Conservation (phyloP, 2,888 invertebrate species). For the Thalpophila matura region DNA sequence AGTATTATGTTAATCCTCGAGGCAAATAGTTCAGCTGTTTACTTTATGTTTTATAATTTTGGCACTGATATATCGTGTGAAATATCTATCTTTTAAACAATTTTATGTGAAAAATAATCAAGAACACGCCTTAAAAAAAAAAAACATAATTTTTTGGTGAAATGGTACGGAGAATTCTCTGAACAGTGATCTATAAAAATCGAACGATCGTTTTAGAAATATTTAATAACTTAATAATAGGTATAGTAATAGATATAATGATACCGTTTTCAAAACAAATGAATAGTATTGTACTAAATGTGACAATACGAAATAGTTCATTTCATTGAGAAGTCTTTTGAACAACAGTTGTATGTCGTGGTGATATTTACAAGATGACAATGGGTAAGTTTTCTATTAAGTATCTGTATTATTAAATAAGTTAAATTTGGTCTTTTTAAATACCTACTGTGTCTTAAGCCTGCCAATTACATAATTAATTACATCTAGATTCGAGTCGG, state of each 20-base stretch:
- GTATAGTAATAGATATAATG: constrained; percentile 30
- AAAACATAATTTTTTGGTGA: constrained; percentile 54
- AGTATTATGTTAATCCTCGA: constrained; percentile 84
- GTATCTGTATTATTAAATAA: neutral
- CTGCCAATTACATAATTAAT: too few relatives aligned
- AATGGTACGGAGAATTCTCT: constrained; percentile 20
- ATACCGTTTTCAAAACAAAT: constrained; percentile 42
- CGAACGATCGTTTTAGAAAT: constrained; percentile 66
- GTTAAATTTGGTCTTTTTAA: neutral
- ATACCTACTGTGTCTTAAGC: neutral
- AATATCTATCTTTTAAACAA: constrained; percentile 7
- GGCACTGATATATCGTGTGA: constrained; percentile 70
- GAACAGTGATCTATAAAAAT: constrained; percentile 44
- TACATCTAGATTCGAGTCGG: neutral
- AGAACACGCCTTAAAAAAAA: constrained; percentile 16
- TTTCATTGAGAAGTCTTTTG: constrained; percentile 23
- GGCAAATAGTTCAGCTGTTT: constrained; percentile 76
- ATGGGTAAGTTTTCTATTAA: constrained; percentile 78
- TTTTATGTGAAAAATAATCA: constrained; percentile 28
- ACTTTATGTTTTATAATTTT: constrained; percentile 73
- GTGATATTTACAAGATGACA: constrained; percentile 71
- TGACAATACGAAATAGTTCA: constrained; percentile 50
- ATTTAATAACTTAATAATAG: constrained; percentile 24
- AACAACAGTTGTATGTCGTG: constrained; percentile 19
- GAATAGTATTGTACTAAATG: constrained; percentile 55